A percentile compares a stretch with the other conserved stretches of the same genome.
Evolutionary conservation across 1,140 invertebrate species (phyloP).

Genomic region (Drosophila murphyi): DNA sequence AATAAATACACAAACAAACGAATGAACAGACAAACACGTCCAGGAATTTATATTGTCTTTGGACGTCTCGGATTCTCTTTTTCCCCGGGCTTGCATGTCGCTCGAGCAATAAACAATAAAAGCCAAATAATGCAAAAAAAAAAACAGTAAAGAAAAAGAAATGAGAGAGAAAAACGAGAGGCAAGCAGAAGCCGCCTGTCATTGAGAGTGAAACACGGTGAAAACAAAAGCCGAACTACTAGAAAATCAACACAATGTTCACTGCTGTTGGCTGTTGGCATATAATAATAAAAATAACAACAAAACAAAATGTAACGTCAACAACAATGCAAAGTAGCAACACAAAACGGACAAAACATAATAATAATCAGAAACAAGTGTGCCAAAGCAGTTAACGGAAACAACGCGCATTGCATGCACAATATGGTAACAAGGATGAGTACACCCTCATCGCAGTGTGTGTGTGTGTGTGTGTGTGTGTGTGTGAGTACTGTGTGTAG

Average conservation of each 20-base stretch:
- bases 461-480: conserved; percentile 7
- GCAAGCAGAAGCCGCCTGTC: conserved; percentile 17
- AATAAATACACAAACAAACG: conserved; percentile 6
- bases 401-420: conserved; percentile 80
- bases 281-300: conserved; percentile 72
- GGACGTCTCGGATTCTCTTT: background rate
- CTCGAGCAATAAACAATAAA: conserved; percentile 57
- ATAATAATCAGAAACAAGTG: conserved; percentile 83
- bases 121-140: conserved; percentile 48
- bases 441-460: conserved; percentile 9
- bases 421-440: conserved; percentile 70
- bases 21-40: conserved; percentile 3
- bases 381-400: conserved; percentile 83
- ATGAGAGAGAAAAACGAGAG: conserved; percentile 7
- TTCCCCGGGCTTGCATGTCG: conserved; percentile 9
- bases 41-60: conserved; percentile 11
- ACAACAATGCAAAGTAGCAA: conserved; percentile 68
- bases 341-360: conserved; percentile 72
- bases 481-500: conserved; percentile 26
- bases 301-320: conserved; percentile 67
- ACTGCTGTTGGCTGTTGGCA: conserved; percentile 37
- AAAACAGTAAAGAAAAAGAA: conserved; percentile 30
- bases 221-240: conserved; percentile 49
- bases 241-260: conserved; percentile 43
- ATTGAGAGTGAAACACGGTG: conserved; percentile 36